Base-by-base conservation (phyloP, 2,113 vertebrate species). In the Macaca nemestrina region DNA sequence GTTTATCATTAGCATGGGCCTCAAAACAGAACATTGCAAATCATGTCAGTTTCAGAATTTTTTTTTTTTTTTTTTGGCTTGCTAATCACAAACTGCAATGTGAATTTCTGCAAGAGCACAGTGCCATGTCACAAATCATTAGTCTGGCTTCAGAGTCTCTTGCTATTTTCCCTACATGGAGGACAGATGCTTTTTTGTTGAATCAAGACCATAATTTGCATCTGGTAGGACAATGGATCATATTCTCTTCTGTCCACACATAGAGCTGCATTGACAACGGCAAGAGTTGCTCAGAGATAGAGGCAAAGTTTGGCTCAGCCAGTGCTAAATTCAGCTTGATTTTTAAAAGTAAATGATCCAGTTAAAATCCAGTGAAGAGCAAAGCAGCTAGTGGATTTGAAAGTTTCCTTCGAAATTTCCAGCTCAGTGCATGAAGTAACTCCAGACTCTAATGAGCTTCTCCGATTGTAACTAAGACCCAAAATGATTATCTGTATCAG, bases 331-430 rank as follows among this genome's bases (percentile, higher is more conserved):
- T 50, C 50, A 73, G 93, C 64, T 59, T 48, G 40, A 70, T 64
- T 92, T 87, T 82, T 57, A 88, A 59, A 91, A 76, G 32, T 38
- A 67, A 94, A 79, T 11, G 40, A n/a, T 59, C 13, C 13, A 85
- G 27, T 92, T 76, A 90, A 73, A 27, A 64, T 88, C 72, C 85
- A 85, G 61, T 43, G 52, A 45, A 90, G 84, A 92, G 68, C 45
- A 85, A 86, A 81, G 55, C 57, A 90, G 86, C 72, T 92, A 89
- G 67, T 59, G n/a, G 61, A 94, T 93, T 68, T 97, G 95, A 79
- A 97, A 95, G 88, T 88, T 95, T 96, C 92, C 87, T 98, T 94
- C 94, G 88, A 96, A 93, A 96, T 85, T 86, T 97, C 94, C 95
- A 97, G 43, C 35, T 27, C 90, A 40, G 45, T 11, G 8, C 38